Conservation (phyloP, 1,140 invertebrate genomes). For the Drosophila malerkotliana region DNA sequence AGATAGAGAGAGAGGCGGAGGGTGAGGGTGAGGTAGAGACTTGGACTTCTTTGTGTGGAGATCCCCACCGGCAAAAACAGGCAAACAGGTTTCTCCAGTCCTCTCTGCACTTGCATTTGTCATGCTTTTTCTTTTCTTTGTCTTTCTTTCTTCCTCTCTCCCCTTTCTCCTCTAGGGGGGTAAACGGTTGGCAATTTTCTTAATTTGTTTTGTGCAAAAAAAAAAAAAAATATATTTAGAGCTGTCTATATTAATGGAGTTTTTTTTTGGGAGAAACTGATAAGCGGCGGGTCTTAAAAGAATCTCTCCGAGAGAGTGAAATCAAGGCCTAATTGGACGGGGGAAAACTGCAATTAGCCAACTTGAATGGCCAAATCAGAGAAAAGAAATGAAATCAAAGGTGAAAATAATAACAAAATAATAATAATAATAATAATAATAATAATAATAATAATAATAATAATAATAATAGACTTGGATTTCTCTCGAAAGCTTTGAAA, state of each 20-base stretch:
- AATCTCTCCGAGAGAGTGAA: constrained; percentile 16
- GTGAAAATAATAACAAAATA: background rate
- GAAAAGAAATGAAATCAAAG: constrained; percentile 10
- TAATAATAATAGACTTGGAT: too few relatives aligned
- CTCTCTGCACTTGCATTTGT: constrained; percentile 62
- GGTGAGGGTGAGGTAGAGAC: background rate
- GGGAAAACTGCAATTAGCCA: constrained; percentile 13
- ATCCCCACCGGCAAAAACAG: constrained; percentile 31
- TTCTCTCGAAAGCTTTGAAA: too few relatives aligned
- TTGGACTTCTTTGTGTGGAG: constrained; percentile 28
- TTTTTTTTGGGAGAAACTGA: constrained; percentile 35
- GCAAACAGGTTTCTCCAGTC: constrained; percentile 60
- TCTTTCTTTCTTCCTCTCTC: too few relatives aligned
- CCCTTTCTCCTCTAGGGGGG: constrained; percentile 2
- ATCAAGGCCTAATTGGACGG: constrained; percentile 1
- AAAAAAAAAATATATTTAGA: constrained; percentile 25
- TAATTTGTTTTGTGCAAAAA: constrained; percentile 20
- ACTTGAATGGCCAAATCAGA: background rate
- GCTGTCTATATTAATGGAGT: constrained; percentile 33
- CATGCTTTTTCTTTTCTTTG: constrained; percentile 57
- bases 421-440: background rate
- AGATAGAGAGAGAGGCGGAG: constrained; percentile 4
- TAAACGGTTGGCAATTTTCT: constrained; percentile 67
- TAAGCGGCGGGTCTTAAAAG: constrained; percentile 5
- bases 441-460: background rate